These are phyloP conservation scores for Terebella lapidaria DNA, from an alignment of 2,888 invertebrate species.

Conservation along the genomic window DNA sequence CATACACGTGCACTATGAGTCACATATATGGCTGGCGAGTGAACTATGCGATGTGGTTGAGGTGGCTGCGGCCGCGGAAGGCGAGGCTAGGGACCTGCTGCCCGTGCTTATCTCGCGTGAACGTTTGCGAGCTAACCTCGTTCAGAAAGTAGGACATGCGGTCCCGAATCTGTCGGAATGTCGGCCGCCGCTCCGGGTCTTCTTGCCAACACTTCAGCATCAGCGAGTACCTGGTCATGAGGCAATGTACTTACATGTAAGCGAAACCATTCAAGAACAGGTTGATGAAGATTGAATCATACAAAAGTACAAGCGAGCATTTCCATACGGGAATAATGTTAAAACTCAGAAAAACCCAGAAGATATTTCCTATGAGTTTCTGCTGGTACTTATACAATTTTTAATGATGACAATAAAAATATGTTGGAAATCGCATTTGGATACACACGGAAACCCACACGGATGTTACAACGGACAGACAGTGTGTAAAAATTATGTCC, in stretches of 20 bases:
- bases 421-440: too few relatives aligned
- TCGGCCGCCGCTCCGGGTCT: conserved; percentile 35
- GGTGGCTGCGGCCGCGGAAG: not conserved
- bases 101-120: conserved; percentile 1
- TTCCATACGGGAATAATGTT: too few relatives aligned
- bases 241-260: too few relatives aligned
- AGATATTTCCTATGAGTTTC: not conserved
- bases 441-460: too few relatives aligned
- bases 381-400: not conserved
- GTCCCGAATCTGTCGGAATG: conserved; percentile 35
- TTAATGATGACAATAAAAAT: too few relatives aligned
- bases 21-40: too few relatives aligned
- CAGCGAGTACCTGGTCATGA: conserved; percentile 43
- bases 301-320: not conserved
- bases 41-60: not conserved
- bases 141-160: conserved; percentile 22
- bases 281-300: not conserved
- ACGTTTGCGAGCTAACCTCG: conserved; percentile 1
- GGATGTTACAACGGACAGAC: too few relatives aligned
- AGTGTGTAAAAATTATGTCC: too few relatives aligned
- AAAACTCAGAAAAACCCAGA: too few relatives aligned
- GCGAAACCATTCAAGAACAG: not conserved
- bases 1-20: too few relatives aligned
- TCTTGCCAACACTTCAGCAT: conserved; percentile 49
- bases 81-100: conserved; percentile 7